These are phyloP conservation scores for Gymnoscelis rufifasciata DNA, from an alignment of 2,888 invertebrate species.

Conservation along the genomic window DNA sequence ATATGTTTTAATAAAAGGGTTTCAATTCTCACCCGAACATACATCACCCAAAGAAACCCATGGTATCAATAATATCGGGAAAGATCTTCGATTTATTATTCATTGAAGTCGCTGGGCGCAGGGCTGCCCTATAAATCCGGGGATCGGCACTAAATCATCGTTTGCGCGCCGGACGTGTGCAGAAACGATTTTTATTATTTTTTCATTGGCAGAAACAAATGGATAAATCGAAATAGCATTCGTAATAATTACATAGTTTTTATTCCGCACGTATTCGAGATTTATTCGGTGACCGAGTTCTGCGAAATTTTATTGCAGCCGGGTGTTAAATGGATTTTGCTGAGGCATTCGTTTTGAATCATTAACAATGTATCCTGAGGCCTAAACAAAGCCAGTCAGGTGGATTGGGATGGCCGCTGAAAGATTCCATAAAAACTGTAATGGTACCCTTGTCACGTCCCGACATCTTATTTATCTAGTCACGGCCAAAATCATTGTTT, in stretches of 20 bases:
- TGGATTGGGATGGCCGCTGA: constrained; percentile 54
- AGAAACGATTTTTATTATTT: constrained; percentile 55
- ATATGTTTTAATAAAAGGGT: constrained; percentile 79
- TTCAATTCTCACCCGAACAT: constrained; percentile 71
- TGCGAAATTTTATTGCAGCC: constrained; percentile 22
- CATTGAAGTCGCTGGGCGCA: constrained; percentile 66
- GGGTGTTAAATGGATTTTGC: constrained; percentile 34
- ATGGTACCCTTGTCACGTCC: constrained; percentile 72
- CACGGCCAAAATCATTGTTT: constrained; percentile 74
- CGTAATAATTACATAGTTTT: constrained; percentile 38
- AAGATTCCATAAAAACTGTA: constrained; percentile 73
- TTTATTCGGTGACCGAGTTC: constrained; percentile 19
- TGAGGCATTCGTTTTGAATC: constrained; percentile 37
- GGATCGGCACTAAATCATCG: constrained; percentile 72
- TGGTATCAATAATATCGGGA: constrained; percentile 73
- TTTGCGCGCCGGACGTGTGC: constrained; percentile 54
- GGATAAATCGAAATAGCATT: constrained; percentile 43
- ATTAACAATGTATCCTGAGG: constrained; percentile 57
- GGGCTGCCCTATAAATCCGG: constrained; percentile 65
- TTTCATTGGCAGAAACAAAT: constrained; percentile 51
- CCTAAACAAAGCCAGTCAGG: constrained; percentile 66
- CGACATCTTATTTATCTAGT: constrained; percentile 77
- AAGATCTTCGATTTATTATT: constrained; percentile 75
- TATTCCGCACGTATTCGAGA: constrained; percentile 19
- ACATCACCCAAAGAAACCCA: constrained; percentile 64